These are phyloP conservation scores for Peribatodes rhomboidaria DNA, from an alignment of 2,888 invertebrate genomes.

Conservation along the genomic window DNA sequence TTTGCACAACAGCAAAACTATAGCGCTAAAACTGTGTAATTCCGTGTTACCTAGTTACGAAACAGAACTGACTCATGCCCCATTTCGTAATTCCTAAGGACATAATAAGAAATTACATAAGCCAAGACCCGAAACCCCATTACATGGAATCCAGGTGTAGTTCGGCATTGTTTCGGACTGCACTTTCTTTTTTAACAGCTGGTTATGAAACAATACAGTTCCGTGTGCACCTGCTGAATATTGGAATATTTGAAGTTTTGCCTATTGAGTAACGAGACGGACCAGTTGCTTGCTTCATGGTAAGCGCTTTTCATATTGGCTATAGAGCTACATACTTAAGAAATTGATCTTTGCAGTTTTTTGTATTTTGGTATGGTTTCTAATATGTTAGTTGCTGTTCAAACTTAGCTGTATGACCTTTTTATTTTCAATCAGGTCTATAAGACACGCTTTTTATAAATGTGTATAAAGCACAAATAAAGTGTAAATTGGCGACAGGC, in stretches of 20 bases:
- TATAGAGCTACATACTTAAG: too few species aligned
- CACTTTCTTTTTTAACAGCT: slow-evolving; percentile 41
- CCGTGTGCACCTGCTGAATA: slow-evolving; percentile 34
- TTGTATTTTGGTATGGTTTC: too few species aligned
- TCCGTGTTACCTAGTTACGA: neutral
- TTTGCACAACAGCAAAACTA: too few species aligned
- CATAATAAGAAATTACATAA: slow-evolving; percentile 24
- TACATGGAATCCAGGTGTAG: slow-evolving; percentile 34
- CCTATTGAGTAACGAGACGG: neutral
- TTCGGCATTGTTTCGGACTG: slow-evolving; percentile 38
- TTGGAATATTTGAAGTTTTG: neutral
- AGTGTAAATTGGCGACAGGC: too few species aligned
- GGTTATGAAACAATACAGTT: slow-evolving; percentile 41
- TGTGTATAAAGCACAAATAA: too few species aligned
- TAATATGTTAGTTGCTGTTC: too few species aligned
- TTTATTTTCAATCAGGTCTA: too few species aligned
- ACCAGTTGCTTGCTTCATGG: neutral
- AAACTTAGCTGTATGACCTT: too few species aligned
- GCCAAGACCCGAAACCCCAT: slow-evolving; percentile 16
- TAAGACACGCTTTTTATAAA: neutral
- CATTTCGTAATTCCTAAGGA: slow-evolving; percentile 16
- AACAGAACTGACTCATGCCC: slow-evolving; percentile 5
- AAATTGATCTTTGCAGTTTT: too few species aligned
- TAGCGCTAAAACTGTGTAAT: too few species aligned
- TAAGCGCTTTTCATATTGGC: neutral